Evolutionary conservation across 2,888 invertebrate genomes (phyloP).

Genomic region (Endomychus coccineus): DNA sequence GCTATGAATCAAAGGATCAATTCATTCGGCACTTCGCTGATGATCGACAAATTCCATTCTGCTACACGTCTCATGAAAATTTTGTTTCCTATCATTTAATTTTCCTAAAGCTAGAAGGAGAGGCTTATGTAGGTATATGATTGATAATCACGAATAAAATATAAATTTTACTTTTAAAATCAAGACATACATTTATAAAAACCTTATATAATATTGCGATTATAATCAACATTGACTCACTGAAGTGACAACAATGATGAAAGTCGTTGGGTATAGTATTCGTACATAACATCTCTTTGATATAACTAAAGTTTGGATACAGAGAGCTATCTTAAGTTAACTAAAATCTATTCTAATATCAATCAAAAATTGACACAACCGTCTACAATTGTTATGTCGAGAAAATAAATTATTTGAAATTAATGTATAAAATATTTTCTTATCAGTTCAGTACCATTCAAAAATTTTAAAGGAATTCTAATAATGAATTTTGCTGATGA

Average conservation of each 20-base stretch:
- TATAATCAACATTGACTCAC: conserved; percentile 28
- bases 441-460: conserved; percentile 18
- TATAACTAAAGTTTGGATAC: conserved; percentile 33
- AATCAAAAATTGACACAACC: conserved; percentile 31
- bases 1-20: too few species aligned
- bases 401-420: conserved; percentile 28
- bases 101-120: too few species aligned
- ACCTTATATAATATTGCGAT: conserved; percentile 39
- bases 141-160: too few species aligned
- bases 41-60: too few species aligned
- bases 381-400: conserved; percentile 28
- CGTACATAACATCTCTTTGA: conserved; percentile 30
- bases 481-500: conserved; percentile 15
- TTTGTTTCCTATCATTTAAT: too few species aligned
- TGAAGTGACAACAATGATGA: conserved; percentile 25
- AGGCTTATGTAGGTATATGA: too few species aligned
- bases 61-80: too few species aligned
- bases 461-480: conserved; percentile 19
- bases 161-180: conserved; percentile 37
- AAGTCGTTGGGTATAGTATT: conserved; percentile 30
- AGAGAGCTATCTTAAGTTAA: conserved; percentile 41
- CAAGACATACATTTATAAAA: conserved; percentile 37
- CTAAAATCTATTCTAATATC: conserved; percentile 32
- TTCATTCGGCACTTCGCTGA: too few species aligned
- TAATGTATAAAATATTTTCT: conserved; percentile 24